Conservation (phyloP, 2,888 invertebrate species). For the Dicyrtoma fusca region DNA sequence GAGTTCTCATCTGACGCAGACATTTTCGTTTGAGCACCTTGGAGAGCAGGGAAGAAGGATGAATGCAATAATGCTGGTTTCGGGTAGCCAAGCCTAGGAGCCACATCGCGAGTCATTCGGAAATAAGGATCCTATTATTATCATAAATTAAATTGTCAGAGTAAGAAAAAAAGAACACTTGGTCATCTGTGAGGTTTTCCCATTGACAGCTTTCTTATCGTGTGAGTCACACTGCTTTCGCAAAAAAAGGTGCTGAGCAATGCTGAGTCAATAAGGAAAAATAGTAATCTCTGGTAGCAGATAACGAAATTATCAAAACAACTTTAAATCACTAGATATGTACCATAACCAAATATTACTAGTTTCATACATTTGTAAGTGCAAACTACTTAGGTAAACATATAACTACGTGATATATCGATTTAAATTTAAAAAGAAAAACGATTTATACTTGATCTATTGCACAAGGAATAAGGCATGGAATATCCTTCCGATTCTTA, state of each 20-base stretch:
- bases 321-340: no score
- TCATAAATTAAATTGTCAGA: neutral
- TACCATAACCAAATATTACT: no score
- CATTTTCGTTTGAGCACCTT: slow-evolving; percentile 98
- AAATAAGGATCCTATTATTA: slow-evolving; percentile 89
- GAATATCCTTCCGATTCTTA: slow-evolving; percentile 73
- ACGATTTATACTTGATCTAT: slow-evolving; percentile 84
- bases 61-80: slow-evolving; percentile 89
- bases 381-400: no score
- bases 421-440: no score
- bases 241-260: no score
- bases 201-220: no score
- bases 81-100: slow-evolving; percentile 81
- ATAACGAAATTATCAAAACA: no score
- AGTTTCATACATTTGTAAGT: no score
- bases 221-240: no score
- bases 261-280: no score
- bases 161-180: neutral
- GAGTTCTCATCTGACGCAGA: slow-evolving; percentile 93
- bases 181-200: neutral
- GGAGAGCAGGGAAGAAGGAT: slow-evolving; percentile 88
- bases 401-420: no score
- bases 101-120: slow-evolving; percentile 98
- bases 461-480: slow-evolving; percentile 92
- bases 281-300: no score